Conservation (phyloP, 1,140 invertebrate genomes). For the Scylla paramamosain region DNA sequence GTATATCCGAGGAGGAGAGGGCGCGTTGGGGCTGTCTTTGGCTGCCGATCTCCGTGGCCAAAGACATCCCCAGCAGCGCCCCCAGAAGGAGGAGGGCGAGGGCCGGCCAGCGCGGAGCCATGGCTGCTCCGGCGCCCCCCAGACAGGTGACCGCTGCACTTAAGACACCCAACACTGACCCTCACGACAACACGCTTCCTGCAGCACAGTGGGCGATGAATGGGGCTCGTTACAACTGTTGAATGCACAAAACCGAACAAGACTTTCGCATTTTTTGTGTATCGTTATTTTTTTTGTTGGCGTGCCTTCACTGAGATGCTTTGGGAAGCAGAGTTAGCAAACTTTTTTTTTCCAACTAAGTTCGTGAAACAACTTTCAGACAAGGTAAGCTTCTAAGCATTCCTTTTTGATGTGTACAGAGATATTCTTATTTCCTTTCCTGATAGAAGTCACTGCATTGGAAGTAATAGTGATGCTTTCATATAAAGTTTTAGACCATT, state of each 20-base stretch:
- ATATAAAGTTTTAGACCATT: neutral
- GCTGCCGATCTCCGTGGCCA: neutral
- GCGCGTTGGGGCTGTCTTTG: neutral
- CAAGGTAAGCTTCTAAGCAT: neutral
- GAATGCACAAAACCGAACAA: neutral
- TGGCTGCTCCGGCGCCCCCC: neutral
- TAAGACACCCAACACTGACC: neutral
- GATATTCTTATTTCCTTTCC: neutral
- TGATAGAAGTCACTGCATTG: neutral
- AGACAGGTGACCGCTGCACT: neutral
- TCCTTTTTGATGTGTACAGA: neutral
- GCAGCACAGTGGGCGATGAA: neutral
- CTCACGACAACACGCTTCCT: neutral
- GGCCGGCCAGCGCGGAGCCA: neutral
- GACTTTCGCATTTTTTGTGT: neutral
- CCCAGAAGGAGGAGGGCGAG: neutral
- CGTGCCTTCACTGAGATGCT: neutral
- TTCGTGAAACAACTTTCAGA: neutral
- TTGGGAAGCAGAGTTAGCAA: neutral
- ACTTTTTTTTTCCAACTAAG: constrained; percentile 13
- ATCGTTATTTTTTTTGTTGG: neutral
- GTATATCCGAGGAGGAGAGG: constrained; percentile 6
- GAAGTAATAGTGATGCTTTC: neutral
- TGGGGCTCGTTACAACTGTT: neutral
- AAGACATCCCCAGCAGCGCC: neutral